A percentile compares a stretch with the other conserved stretches of the same genome.
Evolutionary conservation across 2,888 invertebrate species (phyloP).

Genomic region (Drosophila mettleri): DNA sequence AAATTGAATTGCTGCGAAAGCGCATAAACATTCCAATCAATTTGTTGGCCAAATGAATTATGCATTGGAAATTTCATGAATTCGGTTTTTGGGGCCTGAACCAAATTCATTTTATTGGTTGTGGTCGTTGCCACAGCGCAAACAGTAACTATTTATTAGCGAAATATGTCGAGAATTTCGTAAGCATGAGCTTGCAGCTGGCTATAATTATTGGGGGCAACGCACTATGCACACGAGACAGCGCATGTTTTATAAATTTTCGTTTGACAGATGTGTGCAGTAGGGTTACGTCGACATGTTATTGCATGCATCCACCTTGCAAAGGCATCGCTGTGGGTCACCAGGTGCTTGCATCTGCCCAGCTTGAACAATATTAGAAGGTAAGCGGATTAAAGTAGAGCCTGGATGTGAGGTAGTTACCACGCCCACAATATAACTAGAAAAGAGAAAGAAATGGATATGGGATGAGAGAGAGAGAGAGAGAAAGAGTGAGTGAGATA

Average conservation of each 20-base stretch:
- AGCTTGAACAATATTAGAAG: not conserved
- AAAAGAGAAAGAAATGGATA: too few species aligned
- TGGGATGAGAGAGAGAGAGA: not conserved
- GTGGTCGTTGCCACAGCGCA: not conserved
- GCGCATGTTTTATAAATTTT: not conserved
- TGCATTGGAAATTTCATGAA: constrained; percentile 57
- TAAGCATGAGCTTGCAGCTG: not conserved
- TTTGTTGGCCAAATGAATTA: constrained; percentile 69
- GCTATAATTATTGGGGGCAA: not conserved
- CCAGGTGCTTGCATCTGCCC: not conserved
- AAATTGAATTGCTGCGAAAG: constrained; percentile 65
- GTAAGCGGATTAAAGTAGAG: not conserved
- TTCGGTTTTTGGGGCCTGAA: constrained; percentile 27
- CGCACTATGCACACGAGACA: not conserved
- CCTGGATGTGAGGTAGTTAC: not conserved
- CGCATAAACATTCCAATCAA: constrained; percentile 71
- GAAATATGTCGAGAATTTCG: constrained; percentile 10
- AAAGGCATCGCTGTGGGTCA: not conserved
- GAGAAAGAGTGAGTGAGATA: not conserved
- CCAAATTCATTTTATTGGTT: constrained; percentile 33
- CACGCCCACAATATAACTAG: not conserved
- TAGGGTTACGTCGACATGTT: too few species aligned
- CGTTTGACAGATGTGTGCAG: too few species aligned
- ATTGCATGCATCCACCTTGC: too few species aligned
- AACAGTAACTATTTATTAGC: constrained; percentile 11